Evolutionary conservation across 64 coral and sea anemone genomes (phyloP), one percentile per base, ranked within the genome.

Genomic region (Orbicella faveolata): DNA sequence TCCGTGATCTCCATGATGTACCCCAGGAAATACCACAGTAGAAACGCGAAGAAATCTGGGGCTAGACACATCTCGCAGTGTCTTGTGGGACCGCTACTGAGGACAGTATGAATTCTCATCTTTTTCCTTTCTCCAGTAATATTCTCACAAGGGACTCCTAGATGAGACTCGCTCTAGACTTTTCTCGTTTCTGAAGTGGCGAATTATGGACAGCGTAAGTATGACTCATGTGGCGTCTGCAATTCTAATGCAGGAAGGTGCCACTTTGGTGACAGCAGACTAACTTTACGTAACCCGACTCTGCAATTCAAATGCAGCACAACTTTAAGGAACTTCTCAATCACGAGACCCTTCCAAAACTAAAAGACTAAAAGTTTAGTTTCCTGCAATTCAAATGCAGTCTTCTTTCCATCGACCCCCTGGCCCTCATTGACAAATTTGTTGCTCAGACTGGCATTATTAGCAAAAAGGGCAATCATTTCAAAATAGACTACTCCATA

Each of bases 351-450:
- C 55, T 59, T 59, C 15, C 55, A 59, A 59, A 2, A 14, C 55
- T 16, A 59, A 59, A 59, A 14, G 55, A 9, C 55, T 59, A 59
- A 59, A 53, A 11, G 20, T 25, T 70, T 1, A 33, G 67, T 70
- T 70, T 84, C 18, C 61, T 84, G 81, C 81, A 84, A 84, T 84
- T 84, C 81, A 84, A 84, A 84, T 84, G 81, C 81, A 68, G 63
- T 84, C n/a, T 67, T 59, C n/a, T 63, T 4, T 81, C 48, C 21
- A 11, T 70, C 9, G 21, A 70, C 67, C 8, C 9, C 30, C 67
- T 26, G 9, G 5, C 21, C 0, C 55, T 16, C 15, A 12, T 59
- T 59, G 55, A 59, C 55, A 59, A 59, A 59, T 16, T 12, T 59
- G 55, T 59, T 59, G 55, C 55, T 59, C 55, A 16, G 12, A 0